Evolutionary conservation across 2,113 vertebrate species (phyloP), one percentile per base, ranked within the genome.

Genomic region (Amblyopsis rosae): DNA sequence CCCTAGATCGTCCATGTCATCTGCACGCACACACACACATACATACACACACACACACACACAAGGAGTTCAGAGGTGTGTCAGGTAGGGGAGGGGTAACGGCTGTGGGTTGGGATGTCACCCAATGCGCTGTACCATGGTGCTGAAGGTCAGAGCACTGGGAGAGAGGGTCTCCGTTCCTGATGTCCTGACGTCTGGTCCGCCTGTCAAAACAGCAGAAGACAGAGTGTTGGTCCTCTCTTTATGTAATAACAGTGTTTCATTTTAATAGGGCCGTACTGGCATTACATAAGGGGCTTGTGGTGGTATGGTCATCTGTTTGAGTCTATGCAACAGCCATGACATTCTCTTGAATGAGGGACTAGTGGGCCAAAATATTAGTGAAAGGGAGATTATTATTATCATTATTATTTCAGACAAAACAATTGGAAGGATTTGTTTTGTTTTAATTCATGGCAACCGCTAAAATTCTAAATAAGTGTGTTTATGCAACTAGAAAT

Each of bases 131-230:
- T 86, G 91, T 92, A 99, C 98, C 94, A 1, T 95, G 94, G 72
- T 96, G 96, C 59, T 99, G 96, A 50, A 98, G 90, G 79, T 99
- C 98, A 10, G 96, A 98, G 81, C 98, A 99, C 82, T 99, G 98
- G 0, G 96, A 98, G 45, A 99, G 90, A 0, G 98, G 98, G 80
- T 99, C 97, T 64, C 98, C 98, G n/a, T 99, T 98, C 73, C 96
- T 90, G 87, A 99, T 98, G 86, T 99, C 98, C 82, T 99, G 98
- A 12, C 97, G 86, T 70, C 98, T 94, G 45, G 96, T 98, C 62
- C 97, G 94, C 77, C 98, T 99, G 88, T 16, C 84, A 54, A 73
- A 63, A 19, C 73, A 71, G 26, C 26, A 26, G 26, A 26, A 26
- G 26, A 26, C 26, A 26, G 26, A 26, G 9, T 17, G 54, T 10